Percentiles rank a stretch among this genome's conserved stretches.
Evolutionary conservation across 2,888 invertebrate species (phyloP).

Genomic region (Machimus atricapillus): DNA sequence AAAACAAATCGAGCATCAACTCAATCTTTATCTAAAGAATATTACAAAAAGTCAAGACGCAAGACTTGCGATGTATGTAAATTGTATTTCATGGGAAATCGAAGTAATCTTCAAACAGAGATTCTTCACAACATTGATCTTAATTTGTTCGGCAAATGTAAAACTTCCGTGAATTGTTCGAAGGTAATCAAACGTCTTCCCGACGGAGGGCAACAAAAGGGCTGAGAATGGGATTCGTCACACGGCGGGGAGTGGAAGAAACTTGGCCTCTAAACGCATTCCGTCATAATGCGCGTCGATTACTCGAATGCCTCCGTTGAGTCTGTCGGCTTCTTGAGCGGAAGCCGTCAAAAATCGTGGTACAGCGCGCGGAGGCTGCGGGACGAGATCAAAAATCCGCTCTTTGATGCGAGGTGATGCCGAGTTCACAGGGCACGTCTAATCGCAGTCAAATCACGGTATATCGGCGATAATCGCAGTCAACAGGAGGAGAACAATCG

Average conservation of each 20-base stretch:
- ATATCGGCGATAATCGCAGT: slow-evolving; percentile 24
- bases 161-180: background rate
- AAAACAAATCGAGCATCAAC: no score
- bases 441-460: slow-evolving; percentile 24
- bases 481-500: slow-evolving; percentile 17
- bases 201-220: background rate
- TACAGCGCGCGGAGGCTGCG: background rate
- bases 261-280: background rate
- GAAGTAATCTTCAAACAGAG: background rate
- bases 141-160: background rate
- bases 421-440: slow-evolving; percentile 13
- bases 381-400: background rate
- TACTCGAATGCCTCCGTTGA: background rate
- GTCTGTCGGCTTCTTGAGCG: background rate
- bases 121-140: background rate
- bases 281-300: background rate
- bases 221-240: slow-evolving; percentile 12
- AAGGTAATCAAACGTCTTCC: background rate
- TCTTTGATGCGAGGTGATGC: slow-evolving; percentile 6
- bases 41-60: background rate
- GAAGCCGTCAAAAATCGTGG: background rate
- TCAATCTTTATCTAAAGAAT: no score
- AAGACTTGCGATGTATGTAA: background rate
- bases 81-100: background rate
- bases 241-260: background rate